Conservation (phyloP, 2,113 vertebrate genomes). For the Oceanites oceanicus region DNA sequence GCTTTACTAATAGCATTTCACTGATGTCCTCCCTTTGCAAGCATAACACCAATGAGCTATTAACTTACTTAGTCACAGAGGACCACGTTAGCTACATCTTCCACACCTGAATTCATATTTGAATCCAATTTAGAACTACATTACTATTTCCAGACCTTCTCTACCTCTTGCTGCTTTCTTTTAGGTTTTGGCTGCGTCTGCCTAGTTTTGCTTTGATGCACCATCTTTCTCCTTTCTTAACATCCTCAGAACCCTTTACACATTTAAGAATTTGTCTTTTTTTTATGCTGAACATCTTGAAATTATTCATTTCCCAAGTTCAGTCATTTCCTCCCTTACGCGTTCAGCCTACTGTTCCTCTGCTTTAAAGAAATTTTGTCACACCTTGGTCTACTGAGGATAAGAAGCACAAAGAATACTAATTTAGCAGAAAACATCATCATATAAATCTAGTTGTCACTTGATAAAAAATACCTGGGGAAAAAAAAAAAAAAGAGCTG, state of each 20-base stretch:
- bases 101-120: neutral
- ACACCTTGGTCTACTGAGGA: neutral
- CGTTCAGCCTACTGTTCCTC: neutral
- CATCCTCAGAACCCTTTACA: neutral
- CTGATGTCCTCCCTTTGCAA: neutral
- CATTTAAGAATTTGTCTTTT: neutral
- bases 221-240: neutral
- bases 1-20: neutral
- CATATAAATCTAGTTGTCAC: neutral
- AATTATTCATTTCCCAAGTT: neutral
- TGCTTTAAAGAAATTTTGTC: neutral
- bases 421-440: neutral
- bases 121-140: neutral
- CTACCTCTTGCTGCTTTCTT: neutral
- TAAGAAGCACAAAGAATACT: neutral
- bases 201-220: neutral
- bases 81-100: neutral
- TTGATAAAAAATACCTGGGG: neutral
- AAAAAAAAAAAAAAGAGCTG: neutral
- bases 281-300: neutral
- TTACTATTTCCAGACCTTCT: neutral
- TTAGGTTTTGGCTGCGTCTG: neutral
- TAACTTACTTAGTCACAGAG: neutral
- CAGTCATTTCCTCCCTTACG: neutral
- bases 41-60: neutral